Evolutionary conservation across 35 echinoderm and acorn worm species (phyloP).

Genomic region (Eucidaris tribuloides): DNA sequence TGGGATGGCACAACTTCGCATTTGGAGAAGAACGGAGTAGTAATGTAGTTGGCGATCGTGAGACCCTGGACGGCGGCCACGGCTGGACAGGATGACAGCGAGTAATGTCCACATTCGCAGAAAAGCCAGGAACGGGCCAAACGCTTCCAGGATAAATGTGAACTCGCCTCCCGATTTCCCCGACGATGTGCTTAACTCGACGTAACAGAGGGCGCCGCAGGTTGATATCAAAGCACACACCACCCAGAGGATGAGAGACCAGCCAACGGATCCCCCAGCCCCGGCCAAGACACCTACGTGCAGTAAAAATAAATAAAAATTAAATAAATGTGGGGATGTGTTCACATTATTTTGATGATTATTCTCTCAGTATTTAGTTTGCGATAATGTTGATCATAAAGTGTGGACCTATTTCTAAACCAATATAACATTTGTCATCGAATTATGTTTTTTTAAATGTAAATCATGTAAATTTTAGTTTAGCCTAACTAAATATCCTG

Average conservation of each 20-base stretch:
- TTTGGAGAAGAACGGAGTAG: conserved; percentile 29
- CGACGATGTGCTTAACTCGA: conserved; percentile 25
- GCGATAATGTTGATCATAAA: too few species aligned
- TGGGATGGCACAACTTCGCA: conserved; percentile 17
- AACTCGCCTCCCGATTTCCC: conserved; percentile 55
- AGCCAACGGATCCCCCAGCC: conserved; percentile 26
- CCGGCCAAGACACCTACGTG: not conserved
- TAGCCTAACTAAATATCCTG: too few species aligned
- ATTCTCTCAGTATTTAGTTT: too few species aligned
- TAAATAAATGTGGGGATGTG: too few species aligned
- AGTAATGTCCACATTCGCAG: conserved; percentile 44
- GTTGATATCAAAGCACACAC: not conserved
- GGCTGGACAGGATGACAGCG: conserved; percentile 48
- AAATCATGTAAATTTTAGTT: too few species aligned
- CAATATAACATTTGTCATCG: too few species aligned
- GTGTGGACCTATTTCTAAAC: too few species aligned
- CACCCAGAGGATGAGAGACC: conserved; percentile 37
- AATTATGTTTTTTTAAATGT: too few species aligned
- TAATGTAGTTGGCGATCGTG: conserved; percentile 67
- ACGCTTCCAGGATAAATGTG: conserved; percentile 34
- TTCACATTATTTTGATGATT: too few species aligned
- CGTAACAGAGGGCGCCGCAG: conserved; percentile 44
- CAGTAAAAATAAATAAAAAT: too few species aligned
- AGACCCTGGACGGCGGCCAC: conserved; percentile 59
- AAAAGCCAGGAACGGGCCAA: conserved; percentile 48